Conservation (phyloP, 2,888 invertebrate genomes). For the Epinotia demarniana region DNA sequence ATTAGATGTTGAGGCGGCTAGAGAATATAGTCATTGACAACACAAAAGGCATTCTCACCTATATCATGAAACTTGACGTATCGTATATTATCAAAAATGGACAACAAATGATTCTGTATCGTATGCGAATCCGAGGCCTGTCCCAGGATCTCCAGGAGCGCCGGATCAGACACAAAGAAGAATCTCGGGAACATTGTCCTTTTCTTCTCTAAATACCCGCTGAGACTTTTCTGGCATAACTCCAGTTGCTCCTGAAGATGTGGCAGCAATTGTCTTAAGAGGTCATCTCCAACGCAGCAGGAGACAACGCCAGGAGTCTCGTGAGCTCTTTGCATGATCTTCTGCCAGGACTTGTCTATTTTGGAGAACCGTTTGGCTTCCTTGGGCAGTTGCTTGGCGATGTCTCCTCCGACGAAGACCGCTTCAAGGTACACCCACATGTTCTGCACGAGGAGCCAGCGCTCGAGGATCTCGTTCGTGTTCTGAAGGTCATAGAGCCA, state of each 20-base stretch:
- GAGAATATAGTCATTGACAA: not conserved
- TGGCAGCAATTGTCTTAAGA: conserved; percentile 94
- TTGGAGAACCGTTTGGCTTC: conserved; percentile 97
- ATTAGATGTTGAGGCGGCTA: too few relatives aligned
- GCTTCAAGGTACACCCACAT: conserved; percentile 99
- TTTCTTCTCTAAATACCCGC: conserved; percentile 96
- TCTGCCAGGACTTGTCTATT: conserved; percentile 99
- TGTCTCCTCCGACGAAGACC: conserved; percentile 99
- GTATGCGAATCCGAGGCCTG: conserved; percentile 98
- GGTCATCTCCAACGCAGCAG: conserved; percentile 98
- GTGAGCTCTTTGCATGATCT: conserved; percentile 98
- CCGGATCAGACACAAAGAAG: conserved; percentile 97
- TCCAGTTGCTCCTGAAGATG: conserved; percentile 98
- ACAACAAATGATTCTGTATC: conserved; percentile 96
- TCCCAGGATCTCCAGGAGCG: conserved; percentile 94
- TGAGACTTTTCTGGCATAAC: conserved; percentile 97
- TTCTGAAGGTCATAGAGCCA: conserved; percentile 98
- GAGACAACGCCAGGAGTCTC: conserved; percentile 98
- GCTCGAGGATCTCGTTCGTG: conserved; percentile 97
- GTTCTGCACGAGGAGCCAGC: conserved; percentile 98
- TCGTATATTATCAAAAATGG: conserved; percentile 97
- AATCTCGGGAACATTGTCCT: conserved; percentile 97
- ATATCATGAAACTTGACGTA: conserved; percentile 98
- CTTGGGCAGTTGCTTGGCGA: conserved; percentile 98
- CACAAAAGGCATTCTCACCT: conserved; percentile 59